Evolutionary conservation across 2,797 vertebrate genomes (phyloP), one percentile per base, ranked within the genome.

Genomic region (Lithobates sylvaticus): DNA sequence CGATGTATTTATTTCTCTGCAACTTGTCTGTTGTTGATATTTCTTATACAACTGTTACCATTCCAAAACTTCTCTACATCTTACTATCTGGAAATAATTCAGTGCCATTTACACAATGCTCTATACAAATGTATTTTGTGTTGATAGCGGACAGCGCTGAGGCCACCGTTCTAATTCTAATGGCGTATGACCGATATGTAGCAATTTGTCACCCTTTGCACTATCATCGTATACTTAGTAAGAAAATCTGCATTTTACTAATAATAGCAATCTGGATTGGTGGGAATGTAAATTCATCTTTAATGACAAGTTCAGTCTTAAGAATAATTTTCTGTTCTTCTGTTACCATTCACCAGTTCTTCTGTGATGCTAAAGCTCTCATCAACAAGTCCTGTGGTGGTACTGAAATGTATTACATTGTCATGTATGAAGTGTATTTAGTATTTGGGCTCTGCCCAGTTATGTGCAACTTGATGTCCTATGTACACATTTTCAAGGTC

Each of bases 401-500:
- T 2, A 36, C 5, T 29, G 54, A 61, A 7, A 16, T 6, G 0
- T 88, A 88, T 50, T 75, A 91, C 21, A 84, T 84, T 50, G 29
- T 87, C 21, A 54, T 84, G 39, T 89, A 85, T 6, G 36, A 76
- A 27, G 84, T 83, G 0, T 86, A 78, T 7, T 12, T 91, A 1
- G 64, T 92, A 36, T 3, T 36, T 0, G 85, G 94, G 6, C 77
- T 95, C 1, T 89, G 88, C 0, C 92, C 94, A 10, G 81, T 95
- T 21, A 18, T 9, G 54, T 61, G 18, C 54, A 61, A 61, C 21
- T 23, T 61, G 54, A 23, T 61, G 18, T 61, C 54, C 21, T 61
- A 61, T 9, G 32, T 32, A 32, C 2, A 32, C 2, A 32, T 32
- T 32, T 3, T 32, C 32, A 32, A 4, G 3, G 36, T 4, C 18